Percentiles rank a stretch among this genome's conserved stretches.
phyloP scores from a whole-genome alignment of 2,797 vertebrate genomes.

The Galagoides demidoff region DNA sequence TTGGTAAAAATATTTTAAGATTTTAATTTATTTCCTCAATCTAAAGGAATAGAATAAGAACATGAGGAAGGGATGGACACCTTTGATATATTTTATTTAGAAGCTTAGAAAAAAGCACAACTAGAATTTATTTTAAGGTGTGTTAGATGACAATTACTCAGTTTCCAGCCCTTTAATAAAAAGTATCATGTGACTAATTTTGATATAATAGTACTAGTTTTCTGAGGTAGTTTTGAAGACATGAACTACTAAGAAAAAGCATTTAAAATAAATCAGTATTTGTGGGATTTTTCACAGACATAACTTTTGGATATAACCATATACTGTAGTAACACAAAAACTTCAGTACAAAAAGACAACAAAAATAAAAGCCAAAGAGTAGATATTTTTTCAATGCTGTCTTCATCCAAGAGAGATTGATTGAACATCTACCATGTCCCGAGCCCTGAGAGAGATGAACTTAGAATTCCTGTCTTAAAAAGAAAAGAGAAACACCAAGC shows the following conservation, averaged over 20 bases:
- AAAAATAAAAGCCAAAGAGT: background rate
- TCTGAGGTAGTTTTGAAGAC: background rate
- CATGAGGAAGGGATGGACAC: background rate
- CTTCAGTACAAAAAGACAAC: background rate
- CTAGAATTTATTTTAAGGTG: background rate
- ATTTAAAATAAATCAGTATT: background rate
- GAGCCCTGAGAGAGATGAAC: background rate
- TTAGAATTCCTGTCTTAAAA: background rate
- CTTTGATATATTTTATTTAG: background rate
- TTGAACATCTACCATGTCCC: background rate
- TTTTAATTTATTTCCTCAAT: background rate
- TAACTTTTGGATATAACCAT: background rate
- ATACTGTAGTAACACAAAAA: background rate
- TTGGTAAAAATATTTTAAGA: background rate
- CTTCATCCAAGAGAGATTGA: background rate
- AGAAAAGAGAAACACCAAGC: background rate
- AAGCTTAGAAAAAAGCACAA: background rate
- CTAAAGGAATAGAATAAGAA: background rate
- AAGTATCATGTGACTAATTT: background rate
- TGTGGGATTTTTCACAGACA: background rate
- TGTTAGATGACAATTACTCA: background rate
- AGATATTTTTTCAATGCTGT: background rate
- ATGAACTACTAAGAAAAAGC: background rate
- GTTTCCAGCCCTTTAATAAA: background rate
- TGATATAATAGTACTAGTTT: background rate